A percentile compares a stretch with the other conserved stretches of the same genome.
phyloP scores from a whole-genome alignment of 2,113 vertebrate species.

The Ia io region DNA sequence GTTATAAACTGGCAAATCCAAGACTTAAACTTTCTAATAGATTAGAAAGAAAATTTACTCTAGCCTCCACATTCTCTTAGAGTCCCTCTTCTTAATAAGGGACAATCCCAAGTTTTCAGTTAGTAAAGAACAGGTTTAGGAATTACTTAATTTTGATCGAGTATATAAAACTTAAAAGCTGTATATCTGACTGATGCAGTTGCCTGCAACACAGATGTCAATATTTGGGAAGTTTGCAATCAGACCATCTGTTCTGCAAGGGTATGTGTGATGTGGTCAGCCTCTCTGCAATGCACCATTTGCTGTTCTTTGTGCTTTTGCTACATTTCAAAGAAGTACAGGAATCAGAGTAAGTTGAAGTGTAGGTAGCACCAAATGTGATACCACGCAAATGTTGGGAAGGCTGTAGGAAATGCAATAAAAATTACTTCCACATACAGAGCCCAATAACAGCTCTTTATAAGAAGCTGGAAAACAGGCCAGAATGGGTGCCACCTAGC shows the following conservation, averaged over 20 bases:
- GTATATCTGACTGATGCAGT: neutral
- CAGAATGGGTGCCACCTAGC: neutral
- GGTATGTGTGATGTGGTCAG: neutral
- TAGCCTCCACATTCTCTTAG: neutral
- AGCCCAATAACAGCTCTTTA: neutral
- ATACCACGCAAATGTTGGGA: conserved; percentile 13
- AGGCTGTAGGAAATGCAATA: neutral
- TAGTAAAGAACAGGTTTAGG: neutral
- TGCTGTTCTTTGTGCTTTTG: conserved; percentile 28
- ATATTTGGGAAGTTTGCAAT: neutral
- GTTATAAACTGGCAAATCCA: neutral
- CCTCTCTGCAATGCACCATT: conserved; percentile 38
- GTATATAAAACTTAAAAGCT: neutral
- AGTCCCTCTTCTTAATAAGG: neutral
- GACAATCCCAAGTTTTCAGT: neutral
- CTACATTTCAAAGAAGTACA: neutral
- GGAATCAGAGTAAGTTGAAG: neutral
- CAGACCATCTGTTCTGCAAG: neutral
- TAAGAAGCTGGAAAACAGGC: neutral
- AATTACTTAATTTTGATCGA: neutral
- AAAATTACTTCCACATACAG: neutral
- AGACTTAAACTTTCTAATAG: neutral
- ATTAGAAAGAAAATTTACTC: neutral
- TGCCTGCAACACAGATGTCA: conserved; percentile 28
- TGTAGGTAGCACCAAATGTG: neutral